Conservation (phyloP, 2,113 vertebrate genomes). For the Bos javanicus region DNA sequence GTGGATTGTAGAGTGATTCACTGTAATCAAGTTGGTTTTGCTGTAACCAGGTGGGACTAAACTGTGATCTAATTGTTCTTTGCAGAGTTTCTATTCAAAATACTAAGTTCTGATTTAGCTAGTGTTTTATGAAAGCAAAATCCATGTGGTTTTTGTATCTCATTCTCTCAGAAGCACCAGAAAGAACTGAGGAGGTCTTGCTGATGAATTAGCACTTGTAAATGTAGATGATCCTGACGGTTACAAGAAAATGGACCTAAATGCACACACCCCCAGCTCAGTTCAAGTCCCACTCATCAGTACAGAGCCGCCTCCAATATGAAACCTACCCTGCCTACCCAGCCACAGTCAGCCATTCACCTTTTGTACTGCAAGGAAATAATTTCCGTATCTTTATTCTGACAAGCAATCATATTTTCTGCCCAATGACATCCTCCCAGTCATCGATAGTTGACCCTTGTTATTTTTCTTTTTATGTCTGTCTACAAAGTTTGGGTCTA, state of each 20-base stretch:
- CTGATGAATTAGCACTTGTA: neutral
- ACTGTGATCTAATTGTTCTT: slow-evolving; percentile 52
- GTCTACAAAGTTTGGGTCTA: neutral
- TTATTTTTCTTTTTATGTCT: neutral
- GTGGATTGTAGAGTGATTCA: slow-evolving; percentile 35
- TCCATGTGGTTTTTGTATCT: neutral
- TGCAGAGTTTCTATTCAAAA: slow-evolving; percentile 21
- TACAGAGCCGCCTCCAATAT: accelerated
- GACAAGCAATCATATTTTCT: neutral
- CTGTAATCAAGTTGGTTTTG: slow-evolving; percentile 35
- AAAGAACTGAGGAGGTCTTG: neutral
- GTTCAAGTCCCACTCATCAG: accelerated
- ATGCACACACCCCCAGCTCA: accelerated
- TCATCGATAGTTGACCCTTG: neutral
- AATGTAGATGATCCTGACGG: neutral
- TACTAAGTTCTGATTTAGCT: neutral
- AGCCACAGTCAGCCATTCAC: no score
- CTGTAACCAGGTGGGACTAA: neutral
- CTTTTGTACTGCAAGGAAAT: neutral
- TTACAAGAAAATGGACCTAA: no score
- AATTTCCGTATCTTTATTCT: neutral
- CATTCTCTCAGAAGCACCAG: slow-evolving; percentile 18
- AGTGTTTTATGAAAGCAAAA: neutral
- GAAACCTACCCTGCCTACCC: neutral
- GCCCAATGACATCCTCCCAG: neutral